phyloP scores from a whole-genome alignment of 2,113 vertebrate genomes.

The Orientallactaga bullata region DNA sequence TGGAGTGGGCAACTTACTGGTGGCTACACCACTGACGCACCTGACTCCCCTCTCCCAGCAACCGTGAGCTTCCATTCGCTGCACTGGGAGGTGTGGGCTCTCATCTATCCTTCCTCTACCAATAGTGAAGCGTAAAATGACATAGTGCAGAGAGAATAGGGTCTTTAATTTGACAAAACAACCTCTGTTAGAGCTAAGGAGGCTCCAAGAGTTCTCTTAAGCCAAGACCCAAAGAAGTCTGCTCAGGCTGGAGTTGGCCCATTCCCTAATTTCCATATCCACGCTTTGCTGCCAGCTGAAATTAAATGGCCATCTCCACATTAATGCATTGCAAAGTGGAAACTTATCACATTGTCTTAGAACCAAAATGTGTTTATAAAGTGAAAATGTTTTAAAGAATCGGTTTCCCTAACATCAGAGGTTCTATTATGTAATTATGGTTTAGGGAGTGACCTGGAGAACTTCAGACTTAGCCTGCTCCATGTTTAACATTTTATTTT shows the following conservation, averaged over 20 bases:
- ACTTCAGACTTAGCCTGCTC: constrained; percentile 19
- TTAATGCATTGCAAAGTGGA: constrained; percentile 70
- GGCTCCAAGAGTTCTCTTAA: constrained; percentile 39
- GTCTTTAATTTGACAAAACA: constrained; percentile 37
- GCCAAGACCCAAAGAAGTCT: constrained; percentile 62
- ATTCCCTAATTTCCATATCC: constrained; percentile 54
- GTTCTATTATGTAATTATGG: background rate
- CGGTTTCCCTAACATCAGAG: constrained; percentile 47
- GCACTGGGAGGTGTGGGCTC: too few species aligned
- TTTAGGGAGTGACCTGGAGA: background rate
- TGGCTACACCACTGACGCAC: too few species aligned
- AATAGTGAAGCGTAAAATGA: background rate
- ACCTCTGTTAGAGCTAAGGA: background rate
- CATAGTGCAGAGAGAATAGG: background rate
- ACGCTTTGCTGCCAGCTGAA: constrained; percentile 67
- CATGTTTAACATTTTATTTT: constrained; percentile 12
- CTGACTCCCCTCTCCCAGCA: too few species aligned
- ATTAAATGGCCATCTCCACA: constrained; percentile 75
- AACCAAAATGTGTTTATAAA: constrained; percentile 67
- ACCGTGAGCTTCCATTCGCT: too few species aligned
- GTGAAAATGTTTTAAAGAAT: constrained; percentile 20
- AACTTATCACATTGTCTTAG: constrained; percentile 68
- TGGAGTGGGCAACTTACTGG: too few species aligned
- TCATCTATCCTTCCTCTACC: too few species aligned
- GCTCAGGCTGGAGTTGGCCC: constrained; percentile 69